A percentile compares a stretch with the other conserved stretches of the same genome.
These are phyloP conservation scores for Lepidostoma basale DNA, from an alignment of 1,140 invertebrate species.

Conservation along the genomic window DNA sequence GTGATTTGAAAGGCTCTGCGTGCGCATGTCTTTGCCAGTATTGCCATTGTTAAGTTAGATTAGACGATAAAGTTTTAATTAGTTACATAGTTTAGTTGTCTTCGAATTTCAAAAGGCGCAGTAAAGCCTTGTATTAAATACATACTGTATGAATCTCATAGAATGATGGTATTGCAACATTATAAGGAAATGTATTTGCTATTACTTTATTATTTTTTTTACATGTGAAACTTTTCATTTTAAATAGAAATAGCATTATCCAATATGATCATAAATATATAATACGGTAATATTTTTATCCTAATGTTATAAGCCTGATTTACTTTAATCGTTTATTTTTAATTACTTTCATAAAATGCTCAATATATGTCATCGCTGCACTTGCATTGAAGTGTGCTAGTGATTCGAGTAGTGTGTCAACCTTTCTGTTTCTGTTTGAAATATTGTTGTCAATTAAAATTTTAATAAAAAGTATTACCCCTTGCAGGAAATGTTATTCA, in stretches of 20 bases:
- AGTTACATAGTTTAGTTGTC: conserved; percentile 15
- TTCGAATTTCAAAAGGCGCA: background rate
- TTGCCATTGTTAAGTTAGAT: conserved; percentile 46
- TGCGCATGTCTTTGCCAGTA: conserved; percentile 45
- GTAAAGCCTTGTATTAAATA: background rate
- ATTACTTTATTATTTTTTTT: conserved; percentile 22
- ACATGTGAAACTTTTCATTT: conserved; percentile 16
- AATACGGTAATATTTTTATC: conserved; percentile 18
- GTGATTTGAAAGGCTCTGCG: conserved; percentile 39
- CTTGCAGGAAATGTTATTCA: conserved; percentile 6
- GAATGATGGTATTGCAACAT: conserved; percentile 8
- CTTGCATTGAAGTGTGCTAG: too few species aligned
- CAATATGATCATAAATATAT: conserved; percentile 12
- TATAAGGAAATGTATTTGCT: conserved; percentile 13
- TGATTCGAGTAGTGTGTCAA: background rate
- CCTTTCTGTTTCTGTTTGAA: background rate
- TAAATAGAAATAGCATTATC: conserved; percentile 5
- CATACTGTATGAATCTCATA: conserved; percentile 12
- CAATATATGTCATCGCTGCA: background rate
- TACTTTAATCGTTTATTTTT: conserved; percentile 18
- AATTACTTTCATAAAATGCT: background rate
- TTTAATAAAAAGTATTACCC: conserved; percentile 3
- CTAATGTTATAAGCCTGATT: conserved; percentile 22
- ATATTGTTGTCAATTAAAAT: conserved; percentile 15
- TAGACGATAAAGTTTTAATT: conserved; percentile 33